Percentiles rank a stretch among this genome's conserved stretches.
These are phyloP conservation scores for Percopsis omiscomaycus DNA, from an alignment of 2,797 vertebrate genomes.

Conservation along the genomic window DNA sequence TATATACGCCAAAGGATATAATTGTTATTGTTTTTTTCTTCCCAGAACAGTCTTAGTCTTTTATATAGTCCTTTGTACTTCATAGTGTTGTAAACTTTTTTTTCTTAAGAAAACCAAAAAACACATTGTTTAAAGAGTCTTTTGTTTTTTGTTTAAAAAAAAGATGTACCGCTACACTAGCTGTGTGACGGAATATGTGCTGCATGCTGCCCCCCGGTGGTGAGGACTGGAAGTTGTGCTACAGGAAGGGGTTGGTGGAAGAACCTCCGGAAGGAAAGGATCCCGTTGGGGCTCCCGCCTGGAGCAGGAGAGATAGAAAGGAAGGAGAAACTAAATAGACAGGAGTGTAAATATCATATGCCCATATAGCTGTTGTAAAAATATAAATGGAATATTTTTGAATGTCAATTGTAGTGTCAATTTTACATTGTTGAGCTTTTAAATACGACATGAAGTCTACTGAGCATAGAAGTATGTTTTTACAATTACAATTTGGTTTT, in stretches of 20 bases:
- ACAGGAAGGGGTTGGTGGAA: slow-evolving; percentile 98
- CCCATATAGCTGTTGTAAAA: no score
- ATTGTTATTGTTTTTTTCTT: slow-evolving; percentile 17
- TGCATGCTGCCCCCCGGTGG: slow-evolving; percentile 82
- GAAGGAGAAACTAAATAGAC: not conserved
- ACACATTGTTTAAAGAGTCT: slow-evolving; percentile 76
- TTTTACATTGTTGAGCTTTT: no score
- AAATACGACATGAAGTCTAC: no score
- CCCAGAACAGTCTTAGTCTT: slow-evolving; percentile 63
- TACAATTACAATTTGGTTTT: no score
- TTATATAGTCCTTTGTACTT: slow-evolving; percentile 65
- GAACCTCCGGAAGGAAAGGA: slow-evolving; percentile 89
- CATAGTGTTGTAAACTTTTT: slow-evolving; percentile 74
- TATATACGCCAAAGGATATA: slow-evolving; percentile 68
- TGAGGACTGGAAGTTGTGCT: slow-evolving; percentile 76
- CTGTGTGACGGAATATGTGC: slow-evolving; percentile 90
- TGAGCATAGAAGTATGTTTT: no score
- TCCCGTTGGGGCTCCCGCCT: slow-evolving; percentile 90
- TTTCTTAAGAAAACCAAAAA: slow-evolving; percentile 36
- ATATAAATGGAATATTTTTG: no score
- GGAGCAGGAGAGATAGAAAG: slow-evolving; percentile 18
- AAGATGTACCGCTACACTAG: slow-evolving; percentile 82
- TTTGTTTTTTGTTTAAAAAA: slow-evolving; percentile 46
- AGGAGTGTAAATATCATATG: no score
- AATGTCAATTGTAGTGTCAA: no score